A percentile compares a stretch with the other conserved stretches of the same genome.
These are phyloP conservation scores for Rhinella marina DNA, from an alignment of 2,797 vertebrate species.

Conservation along the genomic window DNA sequence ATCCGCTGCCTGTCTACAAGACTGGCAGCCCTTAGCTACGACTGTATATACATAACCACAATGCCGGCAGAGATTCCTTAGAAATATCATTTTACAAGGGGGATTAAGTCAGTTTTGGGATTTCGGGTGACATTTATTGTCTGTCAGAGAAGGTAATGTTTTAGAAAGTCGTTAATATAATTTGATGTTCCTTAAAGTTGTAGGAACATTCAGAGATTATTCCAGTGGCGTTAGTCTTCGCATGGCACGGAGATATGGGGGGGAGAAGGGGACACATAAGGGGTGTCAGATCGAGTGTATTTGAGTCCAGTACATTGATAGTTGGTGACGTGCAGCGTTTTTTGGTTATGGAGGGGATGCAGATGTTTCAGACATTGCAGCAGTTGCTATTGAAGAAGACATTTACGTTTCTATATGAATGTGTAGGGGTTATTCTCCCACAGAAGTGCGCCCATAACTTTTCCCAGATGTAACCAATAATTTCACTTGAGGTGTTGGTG, in stretches of 20 bases:
- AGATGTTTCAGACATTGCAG: too few relatives aligned
- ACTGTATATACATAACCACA: neutral
- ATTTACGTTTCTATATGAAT: too few relatives aligned
- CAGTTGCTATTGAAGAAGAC: too few relatives aligned
- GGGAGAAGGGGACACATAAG: neutral
- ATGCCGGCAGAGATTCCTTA: neutral
- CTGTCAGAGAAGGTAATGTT: neutral
- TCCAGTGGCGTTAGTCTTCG: neutral
- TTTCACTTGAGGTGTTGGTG: neutral
- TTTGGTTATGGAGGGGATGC: too few relatives aligned
- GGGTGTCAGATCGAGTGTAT: too few relatives aligned
- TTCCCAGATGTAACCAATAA: too few relatives aligned
- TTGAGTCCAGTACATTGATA: neutral
- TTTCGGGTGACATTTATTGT: constrained; percentile 18
- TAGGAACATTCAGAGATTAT: neutral
- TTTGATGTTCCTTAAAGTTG: neutral
- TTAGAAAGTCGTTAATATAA: neutral
- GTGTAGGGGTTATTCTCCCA: too few relatives aligned
- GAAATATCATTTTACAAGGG: neutral
- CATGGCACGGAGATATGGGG: neutral
- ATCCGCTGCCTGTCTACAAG: neutral
- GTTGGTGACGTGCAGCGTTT: too few relatives aligned
- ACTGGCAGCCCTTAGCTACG: neutral
- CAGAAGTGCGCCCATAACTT: too few relatives aligned
- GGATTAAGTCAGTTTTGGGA: neutral